phyloP scores from a whole-genome alignment of 2,797 vertebrate species.

The Xiphophorus birchmanni region DNA sequence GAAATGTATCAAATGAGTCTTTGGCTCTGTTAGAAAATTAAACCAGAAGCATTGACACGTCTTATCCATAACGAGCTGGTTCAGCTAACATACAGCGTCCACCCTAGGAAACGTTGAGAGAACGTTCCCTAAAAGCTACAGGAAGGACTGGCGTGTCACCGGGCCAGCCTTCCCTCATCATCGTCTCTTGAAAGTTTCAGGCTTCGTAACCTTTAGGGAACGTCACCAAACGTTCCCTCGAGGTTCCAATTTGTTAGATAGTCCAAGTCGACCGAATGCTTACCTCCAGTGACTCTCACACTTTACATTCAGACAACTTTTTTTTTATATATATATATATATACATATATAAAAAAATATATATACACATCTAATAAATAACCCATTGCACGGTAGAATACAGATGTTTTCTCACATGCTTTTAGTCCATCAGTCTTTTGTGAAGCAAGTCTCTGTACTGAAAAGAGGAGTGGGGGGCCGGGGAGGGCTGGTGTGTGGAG shows the following conservation, averaged over 20 bases:
- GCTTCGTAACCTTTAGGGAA: not conserved
- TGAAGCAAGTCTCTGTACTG: constrained; percentile 64
- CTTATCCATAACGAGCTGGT: constrained; percentile 24
- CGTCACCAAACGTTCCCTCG: not conserved
- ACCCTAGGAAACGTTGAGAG: not conserved
- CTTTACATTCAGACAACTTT: constrained; percentile 77
- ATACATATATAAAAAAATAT: constrained; percentile 72
- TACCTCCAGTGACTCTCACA: constrained; percentile 52
- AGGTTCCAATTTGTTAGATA: not conserved
- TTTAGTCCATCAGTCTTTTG: constrained; percentile 71
- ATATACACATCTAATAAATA: constrained; percentile 87
- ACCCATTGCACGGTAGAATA: constrained; percentile 76
- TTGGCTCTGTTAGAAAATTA: constrained; percentile 74
- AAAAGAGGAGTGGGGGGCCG: constrained; percentile 11
- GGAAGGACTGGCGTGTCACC: not conserved
- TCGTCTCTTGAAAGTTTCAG: not conserved
- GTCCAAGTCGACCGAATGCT: not conserved
- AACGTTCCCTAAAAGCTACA: not conserved
- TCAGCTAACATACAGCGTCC: constrained; percentile 34
- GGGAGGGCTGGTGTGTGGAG: constrained; percentile 37
- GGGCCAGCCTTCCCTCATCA: not conserved
- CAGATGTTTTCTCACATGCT: constrained; percentile 78
- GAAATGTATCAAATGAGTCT: constrained; percentile 62
- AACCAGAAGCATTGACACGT: constrained; percentile 32
- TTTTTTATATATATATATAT: constrained; percentile 48